Conservation (phyloP, 2,888 invertebrate genomes). For the Drosophila lacicola region DNA sequence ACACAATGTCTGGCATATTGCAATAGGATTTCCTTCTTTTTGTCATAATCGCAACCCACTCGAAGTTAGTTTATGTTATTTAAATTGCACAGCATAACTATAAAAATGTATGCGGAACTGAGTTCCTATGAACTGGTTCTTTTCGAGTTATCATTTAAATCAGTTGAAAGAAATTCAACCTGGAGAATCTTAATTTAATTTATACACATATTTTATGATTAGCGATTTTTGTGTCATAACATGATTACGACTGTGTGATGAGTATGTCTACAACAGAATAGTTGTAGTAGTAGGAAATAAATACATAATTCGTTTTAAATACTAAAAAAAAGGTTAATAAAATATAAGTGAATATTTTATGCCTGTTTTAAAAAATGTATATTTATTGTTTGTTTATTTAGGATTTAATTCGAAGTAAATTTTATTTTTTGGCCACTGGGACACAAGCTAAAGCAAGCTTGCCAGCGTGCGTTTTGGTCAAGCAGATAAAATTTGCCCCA, state of each 20-base stretch:
- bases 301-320: no score
- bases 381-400: no score
- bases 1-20: constrained; percentile 27
- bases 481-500: no score
- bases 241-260: constrained; percentile 1
- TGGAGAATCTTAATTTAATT: neutral
- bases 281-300: neutral
- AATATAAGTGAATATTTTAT: no score
- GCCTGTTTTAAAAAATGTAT: no score
- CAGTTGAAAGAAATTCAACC: neutral
- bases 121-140: neutral
- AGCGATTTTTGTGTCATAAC: constrained; percentile 2
- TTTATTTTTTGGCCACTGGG: no score
- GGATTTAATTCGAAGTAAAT: no score
- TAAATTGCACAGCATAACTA: no score
- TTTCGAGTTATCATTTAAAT: neutral
- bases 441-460: no score
- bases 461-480: no score
- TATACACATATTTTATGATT: constrained; percentile 8
- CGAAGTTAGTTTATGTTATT: neutral
- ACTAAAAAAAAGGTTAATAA: no score
- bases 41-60: neutral
- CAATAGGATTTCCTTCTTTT: neutral
- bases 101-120: neutral
- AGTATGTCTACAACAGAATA: constrained; percentile 1